A percentile compares a stretch with the other conserved stretches of the same genome.
These are phyloP conservation scores for Ochlodes sylvanus DNA, from an alignment of 2,888 invertebrate genomes.

Conservation along the genomic window DNA sequence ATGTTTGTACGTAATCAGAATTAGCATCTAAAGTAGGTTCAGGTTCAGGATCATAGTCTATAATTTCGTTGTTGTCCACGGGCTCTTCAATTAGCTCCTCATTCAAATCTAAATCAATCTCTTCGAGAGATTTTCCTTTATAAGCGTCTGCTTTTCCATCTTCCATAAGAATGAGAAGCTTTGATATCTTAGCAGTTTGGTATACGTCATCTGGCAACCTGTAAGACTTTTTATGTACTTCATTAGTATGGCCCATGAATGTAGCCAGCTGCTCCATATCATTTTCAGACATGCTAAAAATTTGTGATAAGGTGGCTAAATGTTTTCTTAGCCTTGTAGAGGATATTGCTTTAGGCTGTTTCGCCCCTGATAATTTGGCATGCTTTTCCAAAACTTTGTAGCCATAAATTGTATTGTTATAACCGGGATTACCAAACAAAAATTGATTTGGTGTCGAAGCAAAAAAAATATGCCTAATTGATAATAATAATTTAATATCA, in stretches of 20 bases:
- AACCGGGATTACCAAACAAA: constrained; percentile 38
- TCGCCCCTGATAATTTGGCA: constrained; percentile 46
- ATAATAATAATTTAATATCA: too few species aligned
- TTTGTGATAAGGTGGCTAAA: constrained; percentile 51
- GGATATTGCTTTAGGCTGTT: constrained; percentile 50
- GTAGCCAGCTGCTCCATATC: constrained; percentile 52
- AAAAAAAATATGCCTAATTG: constrained; percentile 21
- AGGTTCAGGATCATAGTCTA: too few species aligned
- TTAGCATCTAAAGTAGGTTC: constrained; percentile 30
- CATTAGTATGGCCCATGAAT: constrained; percentile 49
- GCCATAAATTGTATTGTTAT: constrained; percentile 42
- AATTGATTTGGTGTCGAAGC: constrained; percentile 30
- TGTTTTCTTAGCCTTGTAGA: constrained; percentile 53
- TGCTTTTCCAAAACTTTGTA: constrained; percentile 51
- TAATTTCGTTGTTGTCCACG: constrained; percentile 35
- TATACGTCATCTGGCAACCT: constrained; percentile 50
- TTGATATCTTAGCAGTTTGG: constrained; percentile 53
- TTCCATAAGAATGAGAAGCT: constrained; percentile 52
- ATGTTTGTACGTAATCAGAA: constrained; percentile 39
- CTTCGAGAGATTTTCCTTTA: constrained; percentile 47
- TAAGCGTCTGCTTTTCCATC: constrained; percentile 50
- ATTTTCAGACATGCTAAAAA: constrained; percentile 51
- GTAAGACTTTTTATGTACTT: constrained; percentile 46
- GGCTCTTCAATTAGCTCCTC: constrained; percentile 45
- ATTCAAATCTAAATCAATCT: constrained; percentile 48